A percentile compares a stretch with the other conserved stretches of the same genome.
phyloP scores from a whole-genome alignment of 64 coral and sea anemone species.

The Stichodactyla mertensii region DNA sequence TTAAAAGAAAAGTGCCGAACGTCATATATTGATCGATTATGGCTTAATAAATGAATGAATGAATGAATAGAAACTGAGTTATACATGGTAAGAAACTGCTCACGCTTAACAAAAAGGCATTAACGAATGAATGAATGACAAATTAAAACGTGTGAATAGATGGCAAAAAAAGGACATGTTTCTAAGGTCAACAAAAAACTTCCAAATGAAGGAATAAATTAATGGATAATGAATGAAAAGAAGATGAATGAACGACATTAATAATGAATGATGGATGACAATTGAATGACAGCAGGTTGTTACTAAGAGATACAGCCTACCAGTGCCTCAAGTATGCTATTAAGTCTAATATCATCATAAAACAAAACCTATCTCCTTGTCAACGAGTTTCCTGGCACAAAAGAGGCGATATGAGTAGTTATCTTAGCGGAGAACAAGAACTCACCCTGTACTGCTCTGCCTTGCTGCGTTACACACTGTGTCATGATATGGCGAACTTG shows the following conservation, averaged over 20 bases:
- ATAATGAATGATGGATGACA: background rate
- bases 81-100: background rate
- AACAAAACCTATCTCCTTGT: background rate
- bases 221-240: background rate
- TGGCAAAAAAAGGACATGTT: too few relatives aligned
- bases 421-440: background rate
- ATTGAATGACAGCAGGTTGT: background rate
- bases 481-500: slow-evolving; percentile 90
- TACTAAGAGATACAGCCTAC: background rate
- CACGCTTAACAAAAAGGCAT: background rate
- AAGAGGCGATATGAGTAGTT: background rate
- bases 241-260: too few relatives aligned
- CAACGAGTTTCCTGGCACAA: background rate
- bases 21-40: background rate
- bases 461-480: slow-evolving; percentile 88
- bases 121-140: background rate
- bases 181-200: too few relatives aligned
- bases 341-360: background rate
- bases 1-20: too few relatives aligned
- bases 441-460: slow-evolving; percentile 85
- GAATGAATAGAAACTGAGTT: background rate
- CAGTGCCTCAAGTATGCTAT: background rate
- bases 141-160: background rate
- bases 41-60: background rate
- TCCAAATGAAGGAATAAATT: too few relatives aligned